Evolutionary conservation across 2,888 invertebrate species (phyloP), one percentile per base, ranked within the genome.

Genomic region (Clitarchus hookeri): DNA sequence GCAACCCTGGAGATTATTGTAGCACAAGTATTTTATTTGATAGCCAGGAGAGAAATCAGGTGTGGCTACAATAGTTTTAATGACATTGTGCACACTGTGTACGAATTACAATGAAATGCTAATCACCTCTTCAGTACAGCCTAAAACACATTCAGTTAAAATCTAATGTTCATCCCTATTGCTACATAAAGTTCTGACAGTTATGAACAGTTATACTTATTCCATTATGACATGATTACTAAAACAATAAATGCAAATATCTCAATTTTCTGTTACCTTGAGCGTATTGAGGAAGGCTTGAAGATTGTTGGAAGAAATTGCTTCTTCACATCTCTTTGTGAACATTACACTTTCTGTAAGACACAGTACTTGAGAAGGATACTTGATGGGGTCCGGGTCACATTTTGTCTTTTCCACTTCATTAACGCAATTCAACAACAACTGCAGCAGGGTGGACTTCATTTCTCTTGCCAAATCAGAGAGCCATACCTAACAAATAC

Each of bases 261-360:
- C 2, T 13, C 48, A 48, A n/a, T 16, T 13, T 48, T 48, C 65
- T 23, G 8, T 83, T 89, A 92, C 92, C 89, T 93, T 93, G 83
- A 94, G 92, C 88, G 92, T 91, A 48, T 91, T 91, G 82, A 93
- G 90, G 82, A 94, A 90, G 77, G 92, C 91, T 54, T 91, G 93
- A 86, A 97, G 91, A 80, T 94, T 93, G 91, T 95, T 95, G 84
- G 93, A 93, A 12, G 92, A 91, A 88, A 98, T 96, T 6, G 97
- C 96, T 89, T 94, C 95, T 91, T 99, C 98, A 88, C 96, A 95
- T 90, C 95, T 95, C 88, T 95, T 94, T 0, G 98, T 97, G 91
- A 98, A 99, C 85, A 95, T 93, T 85, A 99, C 95, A 89, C 95
- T 95, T 90, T 98, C 97, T 6, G 96, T 95, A 84, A 98, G 93